phyloP scores from a whole-genome alignment of 2,797 vertebrate genomes.

The Ara ararauna region DNA sequence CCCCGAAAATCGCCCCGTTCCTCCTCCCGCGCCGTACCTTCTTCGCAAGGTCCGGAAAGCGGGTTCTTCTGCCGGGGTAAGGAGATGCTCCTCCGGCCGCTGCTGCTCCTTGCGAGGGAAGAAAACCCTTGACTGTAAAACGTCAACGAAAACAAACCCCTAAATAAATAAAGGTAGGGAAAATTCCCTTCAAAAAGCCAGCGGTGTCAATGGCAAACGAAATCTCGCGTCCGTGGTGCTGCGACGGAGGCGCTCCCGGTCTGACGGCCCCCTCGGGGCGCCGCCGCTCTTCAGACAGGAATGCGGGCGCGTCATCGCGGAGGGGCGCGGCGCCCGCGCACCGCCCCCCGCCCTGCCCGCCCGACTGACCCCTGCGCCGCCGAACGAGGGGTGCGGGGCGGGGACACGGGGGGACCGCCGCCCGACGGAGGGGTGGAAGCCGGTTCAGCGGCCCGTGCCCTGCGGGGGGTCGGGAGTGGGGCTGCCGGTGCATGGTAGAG shows the following conservation, averaged over 20 bases:
- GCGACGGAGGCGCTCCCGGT: not conserved
- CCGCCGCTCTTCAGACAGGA: conserved; percentile 56
- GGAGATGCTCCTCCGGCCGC: not conserved
- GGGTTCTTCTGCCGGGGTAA: not conserved
- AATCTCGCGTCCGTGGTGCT: not conserved
- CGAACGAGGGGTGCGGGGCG: not conserved
- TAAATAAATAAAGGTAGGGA: not conserved
- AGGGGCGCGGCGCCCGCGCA: conserved; percentile 19
- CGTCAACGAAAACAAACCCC: not conserved
- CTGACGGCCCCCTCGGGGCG: not conserved
- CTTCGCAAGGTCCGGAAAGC: not conserved
- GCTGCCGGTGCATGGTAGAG: not conserved
- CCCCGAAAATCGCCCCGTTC: not conserved
- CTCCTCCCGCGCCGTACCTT: conserved; percentile 9
- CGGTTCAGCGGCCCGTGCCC: not conserved
- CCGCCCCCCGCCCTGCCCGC: not conserved
- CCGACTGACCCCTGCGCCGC: not conserved
- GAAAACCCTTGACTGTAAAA: not conserved
- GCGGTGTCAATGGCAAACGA: not conserved
- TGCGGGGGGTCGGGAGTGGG: not conserved
- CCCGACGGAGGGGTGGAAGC: not conserved
- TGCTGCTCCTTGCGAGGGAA: not conserved
- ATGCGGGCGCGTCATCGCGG: conserved; percentile 14
- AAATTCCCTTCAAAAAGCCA: not conserved
- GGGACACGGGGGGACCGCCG: accelerated